Percentiles rank a stretch among this genome's conserved stretches.
Conservation (phyloP, 2,113 vertebrate genomes). For the Vimba vimba region DNA sequence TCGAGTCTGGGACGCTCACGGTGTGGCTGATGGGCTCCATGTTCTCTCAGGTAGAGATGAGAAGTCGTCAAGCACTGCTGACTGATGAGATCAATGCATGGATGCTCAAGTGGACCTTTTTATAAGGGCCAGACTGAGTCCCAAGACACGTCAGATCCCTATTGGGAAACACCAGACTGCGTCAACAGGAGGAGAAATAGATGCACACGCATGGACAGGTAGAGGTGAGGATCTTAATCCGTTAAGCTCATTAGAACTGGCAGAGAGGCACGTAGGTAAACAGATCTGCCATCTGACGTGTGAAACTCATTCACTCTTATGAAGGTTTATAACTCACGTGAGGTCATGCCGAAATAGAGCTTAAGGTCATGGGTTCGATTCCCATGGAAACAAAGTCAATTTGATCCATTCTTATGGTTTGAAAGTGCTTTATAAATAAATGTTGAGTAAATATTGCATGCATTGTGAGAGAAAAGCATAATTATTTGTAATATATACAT, state of each 20-base stretch:
- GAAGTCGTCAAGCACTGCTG: neutral
- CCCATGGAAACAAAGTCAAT: neutral
- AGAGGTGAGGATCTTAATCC: constrained; percentile 1
- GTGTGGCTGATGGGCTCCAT: constrained; percentile 61
- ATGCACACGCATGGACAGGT: neutral
- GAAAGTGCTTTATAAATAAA: too few relatives aligned
- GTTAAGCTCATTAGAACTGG: constrained; percentile 29
- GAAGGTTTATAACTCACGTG: neutral
- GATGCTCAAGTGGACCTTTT: neutral
- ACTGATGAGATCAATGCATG: too few relatives aligned
- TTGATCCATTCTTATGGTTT: too few relatives aligned
- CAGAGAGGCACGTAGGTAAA: neutral
- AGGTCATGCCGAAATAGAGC: neutral
- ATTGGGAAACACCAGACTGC: constrained; percentile 51
- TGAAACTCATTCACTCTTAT: neutral
- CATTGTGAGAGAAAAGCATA: too few relatives aligned
- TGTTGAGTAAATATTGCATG: too few relatives aligned
- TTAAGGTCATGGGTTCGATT: neutral
- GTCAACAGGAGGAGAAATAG: constrained; percentile 60
- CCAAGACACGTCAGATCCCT: constrained; percentile 62
- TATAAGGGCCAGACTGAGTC: constrained; percentile 5
- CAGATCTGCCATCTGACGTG: neutral
- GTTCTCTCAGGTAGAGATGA: neutral
- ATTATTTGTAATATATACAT: neutral
- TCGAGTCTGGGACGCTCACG: constrained; percentile 42